phyloP scores from a whole-genome alignment of 2,113 vertebrate genomes.

The Calidris pugnax region DNA sequence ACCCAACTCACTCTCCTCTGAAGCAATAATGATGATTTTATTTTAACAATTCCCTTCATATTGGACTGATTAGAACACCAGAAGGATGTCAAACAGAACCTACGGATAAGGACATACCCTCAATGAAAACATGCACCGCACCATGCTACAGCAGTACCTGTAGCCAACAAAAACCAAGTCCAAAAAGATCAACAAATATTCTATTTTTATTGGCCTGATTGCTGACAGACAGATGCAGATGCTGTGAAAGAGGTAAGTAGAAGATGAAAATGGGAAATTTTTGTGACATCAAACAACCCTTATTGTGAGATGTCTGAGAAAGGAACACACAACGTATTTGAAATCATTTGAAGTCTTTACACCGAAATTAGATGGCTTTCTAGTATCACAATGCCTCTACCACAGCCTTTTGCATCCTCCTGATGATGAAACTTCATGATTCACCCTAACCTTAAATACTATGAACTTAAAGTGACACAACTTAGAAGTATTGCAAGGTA shows the following conservation, averaged over 20 bases:
- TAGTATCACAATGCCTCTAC: not conserved
- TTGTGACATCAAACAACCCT: not conserved
- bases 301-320: not conserved
- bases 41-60: not conserved
- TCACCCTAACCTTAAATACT: not conserved
- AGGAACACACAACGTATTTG: not conserved
- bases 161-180: not conserved
- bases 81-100: not conserved
- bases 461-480: not conserved
- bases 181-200: not conserved
- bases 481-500: not conserved
- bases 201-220: not conserved
- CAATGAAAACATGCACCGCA: not conserved
- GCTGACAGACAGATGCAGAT: not conserved
- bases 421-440: not conserved
- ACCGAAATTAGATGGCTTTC: not conserved
- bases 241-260: not conserved
- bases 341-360: not conserved
- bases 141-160: not conserved
- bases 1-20: not conserved
- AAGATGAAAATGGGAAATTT: not conserved
- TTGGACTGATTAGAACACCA: not conserved
- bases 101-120: not conserved
- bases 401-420: not conserved
- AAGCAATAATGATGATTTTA: not conserved